Evolutionary conservation across 2,888 invertebrate genomes (phyloP), one percentile per base, ranked within the genome.

Genomic region (Hecatera dysodea): DNA sequence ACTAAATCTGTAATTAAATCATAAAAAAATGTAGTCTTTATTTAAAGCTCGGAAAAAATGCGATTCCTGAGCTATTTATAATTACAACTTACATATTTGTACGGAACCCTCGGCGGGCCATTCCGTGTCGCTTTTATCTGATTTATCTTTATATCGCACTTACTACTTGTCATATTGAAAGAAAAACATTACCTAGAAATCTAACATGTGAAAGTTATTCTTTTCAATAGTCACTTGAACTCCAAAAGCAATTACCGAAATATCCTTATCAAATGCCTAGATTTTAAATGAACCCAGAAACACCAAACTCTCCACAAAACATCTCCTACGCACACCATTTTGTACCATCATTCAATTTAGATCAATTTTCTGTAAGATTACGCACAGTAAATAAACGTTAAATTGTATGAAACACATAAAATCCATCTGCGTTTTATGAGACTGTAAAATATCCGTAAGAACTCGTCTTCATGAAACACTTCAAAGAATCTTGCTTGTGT

Each of bases 321-420:
- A 17, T 17, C 11, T 33, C 9, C 53, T 4, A 29, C 22, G 9
- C 19, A n/a, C 0, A 2, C 24, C 17, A 27, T 24, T 12, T 44
- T 2, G 27, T 12, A n/a, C 15, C 76, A 56, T 56, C 27, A 76
- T 69, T 56, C 8, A 72, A 78, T 78, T 72, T 22, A 62, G 22
- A 73, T 1, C 61, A 59, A 76, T 76, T 67, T 48, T 8, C 62
- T 48, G 46, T 11, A 12, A 27, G 27, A 60, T 29, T 60, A 8
- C 33, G 12, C n/a, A 29, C 72, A 62, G 57, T 59, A 33, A 74
- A 79, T 75, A 75, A 80, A 48, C 61, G 42, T 53, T 57, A 53
- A 53, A 67, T 48, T 75, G 57, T 56, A 56, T 24, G 39, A 24
- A 70, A 52, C 48, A 29, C 68, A 67, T 76, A 67, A 75, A 79